Evolutionary conservation across 2,113 vertebrate genomes (phyloP), one percentile per base, ranked within the genome.

Genomic region (Vidua chalybeata): DNA sequence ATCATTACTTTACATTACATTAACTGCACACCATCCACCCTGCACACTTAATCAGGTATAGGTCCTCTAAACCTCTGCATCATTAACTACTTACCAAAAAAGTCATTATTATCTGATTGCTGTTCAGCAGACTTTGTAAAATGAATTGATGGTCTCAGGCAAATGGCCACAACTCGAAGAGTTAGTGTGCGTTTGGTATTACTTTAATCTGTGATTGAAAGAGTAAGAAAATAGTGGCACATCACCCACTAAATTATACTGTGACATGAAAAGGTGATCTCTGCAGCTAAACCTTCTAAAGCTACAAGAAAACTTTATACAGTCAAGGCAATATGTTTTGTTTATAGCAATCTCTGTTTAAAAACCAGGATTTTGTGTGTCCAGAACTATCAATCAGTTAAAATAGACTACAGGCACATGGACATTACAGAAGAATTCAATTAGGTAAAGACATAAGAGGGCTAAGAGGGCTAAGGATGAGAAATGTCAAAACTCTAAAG

Each of bases 51-150:
- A 96, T 95, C 73, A 90, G 76, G 85, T 93, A 64, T 93, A 45
- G 45, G 82, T 86, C 52, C 31, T 81, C 85, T 80, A 90, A 91
- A 80, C 59, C 17, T 22, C 31, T 75, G 93, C 78, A 77, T 84
- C 93, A 93, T 96, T 96, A 96, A 54, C 78, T 84, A 35, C 84
- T 63, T 63, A 86, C 56, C 39, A 55, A 80, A 91, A 91, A 92
- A 96, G 85, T 89, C 93, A 90, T 96, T 96, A 97, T 87, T 91
- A 88, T 96, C 67, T 84, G 55, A 90, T 88, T 94, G 56, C 61
- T 93, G 79, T 81, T 96, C 88, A 93, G 31, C 20, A 86, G 92
- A 48, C 85, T 88, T 81, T 75, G 61, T 75, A 90, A 93, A 94
- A 93, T 84, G 37, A 78, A 92, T 96, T 87, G 43, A 48, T 84